Percentiles rank a stretch among this genome's conserved stretches.
These are phyloP conservation scores for Leucania comma DNA, from an alignment of 2,888 invertebrate species.

Conservation along the genomic window DNA sequence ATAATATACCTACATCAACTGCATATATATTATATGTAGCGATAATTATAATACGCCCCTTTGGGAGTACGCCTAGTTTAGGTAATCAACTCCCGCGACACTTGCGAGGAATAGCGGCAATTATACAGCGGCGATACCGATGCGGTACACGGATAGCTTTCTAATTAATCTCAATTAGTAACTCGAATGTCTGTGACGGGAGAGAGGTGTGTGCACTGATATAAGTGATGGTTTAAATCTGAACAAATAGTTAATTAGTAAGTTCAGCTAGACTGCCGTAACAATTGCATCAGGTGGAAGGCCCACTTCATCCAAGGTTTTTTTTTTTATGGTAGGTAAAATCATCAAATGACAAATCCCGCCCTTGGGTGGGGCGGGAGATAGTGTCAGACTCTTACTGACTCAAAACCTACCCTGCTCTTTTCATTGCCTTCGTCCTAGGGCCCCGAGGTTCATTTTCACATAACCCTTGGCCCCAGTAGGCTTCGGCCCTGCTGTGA, in stretches of 20 bases:
- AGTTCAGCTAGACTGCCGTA: not conserved
- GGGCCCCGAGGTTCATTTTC: too few species aligned
- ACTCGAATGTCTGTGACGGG: not conserved
- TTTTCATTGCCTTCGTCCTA: too few species aligned
- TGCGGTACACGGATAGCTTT: not conserved
- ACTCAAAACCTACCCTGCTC: too few species aligned
- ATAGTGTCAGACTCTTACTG: too few species aligned
- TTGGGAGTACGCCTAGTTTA: constrained; percentile 8
- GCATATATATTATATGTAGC: not conserved
- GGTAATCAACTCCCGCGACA: constrained; percentile 25
- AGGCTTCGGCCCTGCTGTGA: too few species aligned
- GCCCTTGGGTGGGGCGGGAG: too few species aligned
- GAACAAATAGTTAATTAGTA: not conserved
- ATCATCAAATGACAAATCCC: too few species aligned
- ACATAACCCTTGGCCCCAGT: too few species aligned
- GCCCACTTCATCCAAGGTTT: too few species aligned
- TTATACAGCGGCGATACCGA: not conserved
- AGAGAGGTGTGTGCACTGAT: not conserved
- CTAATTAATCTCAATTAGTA: constrained; percentile 4
- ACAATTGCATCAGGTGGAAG: not conserved
- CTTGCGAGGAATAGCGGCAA: constrained; percentile 3
- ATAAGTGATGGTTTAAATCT: not conserved
- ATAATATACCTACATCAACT: not conserved
- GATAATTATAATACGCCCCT: constrained; percentile 9
- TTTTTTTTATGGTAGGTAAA: too few species aligned